Percentiles rank a stretch among this genome's conserved stretches.
These are phyloP conservation scores for Philotrypesis tridentata DNA, from an alignment of 1,140 invertebrate genomes.

Conservation along the genomic window DNA sequence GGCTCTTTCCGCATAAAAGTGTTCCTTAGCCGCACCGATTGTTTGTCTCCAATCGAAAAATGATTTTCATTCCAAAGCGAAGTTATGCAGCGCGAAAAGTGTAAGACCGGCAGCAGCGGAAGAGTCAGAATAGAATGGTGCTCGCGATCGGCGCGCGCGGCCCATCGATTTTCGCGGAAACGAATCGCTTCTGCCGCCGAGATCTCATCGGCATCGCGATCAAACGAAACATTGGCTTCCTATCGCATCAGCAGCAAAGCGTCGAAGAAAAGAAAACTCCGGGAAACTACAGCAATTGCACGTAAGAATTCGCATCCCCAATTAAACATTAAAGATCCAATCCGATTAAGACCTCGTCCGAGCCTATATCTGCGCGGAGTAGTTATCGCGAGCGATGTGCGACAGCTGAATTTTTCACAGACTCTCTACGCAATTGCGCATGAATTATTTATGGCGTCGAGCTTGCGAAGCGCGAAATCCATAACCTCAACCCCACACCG, in stretches of 20 bases:
- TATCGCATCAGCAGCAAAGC: neutral
- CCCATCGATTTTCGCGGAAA: neutral
- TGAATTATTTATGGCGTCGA: constrained; percentile 6
- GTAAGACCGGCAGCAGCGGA: neutral
- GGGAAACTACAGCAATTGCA: neutral
- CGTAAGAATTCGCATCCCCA: constrained; percentile 1
- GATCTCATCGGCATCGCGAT: too few relatives aligned
- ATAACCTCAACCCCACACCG: neutral
- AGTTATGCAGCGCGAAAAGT: neutral
- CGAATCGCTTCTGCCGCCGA: neutral
- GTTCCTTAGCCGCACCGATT: neutral
- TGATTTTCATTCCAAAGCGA: neutral
- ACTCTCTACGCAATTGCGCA: neutral
- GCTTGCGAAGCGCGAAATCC: neutral
- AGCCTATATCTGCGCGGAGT: neutral
- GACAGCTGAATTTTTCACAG: neutral
- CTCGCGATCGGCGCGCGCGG: neutral
- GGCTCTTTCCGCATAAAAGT: neutral
- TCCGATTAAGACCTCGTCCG: neutral
- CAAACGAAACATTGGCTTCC: neutral
- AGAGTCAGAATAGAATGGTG: neutral
- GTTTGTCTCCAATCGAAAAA: neutral
- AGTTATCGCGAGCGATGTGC: too few relatives aligned
- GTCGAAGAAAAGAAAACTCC: neutral
- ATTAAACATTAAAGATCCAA: too few relatives aligned